Evolutionary conservation across 2,113 vertebrate species (phyloP).

Genomic region (Alligator sinensis): DNA sequence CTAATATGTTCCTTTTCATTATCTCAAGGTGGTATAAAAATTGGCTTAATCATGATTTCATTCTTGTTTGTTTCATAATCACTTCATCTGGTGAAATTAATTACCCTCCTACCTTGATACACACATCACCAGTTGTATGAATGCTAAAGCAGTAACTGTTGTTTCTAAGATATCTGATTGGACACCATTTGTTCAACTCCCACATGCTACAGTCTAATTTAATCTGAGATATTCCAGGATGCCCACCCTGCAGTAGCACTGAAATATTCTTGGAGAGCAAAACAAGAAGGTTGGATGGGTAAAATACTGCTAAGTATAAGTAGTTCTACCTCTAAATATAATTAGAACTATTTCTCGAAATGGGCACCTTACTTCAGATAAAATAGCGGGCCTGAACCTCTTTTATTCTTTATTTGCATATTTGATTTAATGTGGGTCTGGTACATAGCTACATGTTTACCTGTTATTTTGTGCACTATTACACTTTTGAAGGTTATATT

Average conservation of each 20-base stretch:
- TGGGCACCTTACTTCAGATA: background rate
- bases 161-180: conserved; percentile 7
- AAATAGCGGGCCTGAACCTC: background rate
- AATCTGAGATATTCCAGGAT: conserved; percentile 22
- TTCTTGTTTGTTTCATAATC: background rate
- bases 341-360: background rate
- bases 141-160: conserved; percentile 13
- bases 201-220: conserved; percentile 4
- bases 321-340: background rate
- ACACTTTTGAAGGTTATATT: background rate
- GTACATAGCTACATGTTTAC: background rate
- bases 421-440: background rate
- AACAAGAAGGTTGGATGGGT: background rate
- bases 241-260: conserved; percentile 7
- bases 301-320: background rate
- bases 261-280: background rate
- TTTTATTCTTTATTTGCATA: background rate
- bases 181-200: conserved; percentile 4
- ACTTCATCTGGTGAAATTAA: background rate
- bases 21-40: background rate
- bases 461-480: background rate
- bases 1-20: background rate
- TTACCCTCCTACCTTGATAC: background rate
- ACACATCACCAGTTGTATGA: background rate
- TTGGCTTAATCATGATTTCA: background rate